Percentiles rank a stretch among this genome's conserved stretches.
Conservation (phyloP, 2,797 vertebrate species). For the Xyrichtys novacula region DNA sequence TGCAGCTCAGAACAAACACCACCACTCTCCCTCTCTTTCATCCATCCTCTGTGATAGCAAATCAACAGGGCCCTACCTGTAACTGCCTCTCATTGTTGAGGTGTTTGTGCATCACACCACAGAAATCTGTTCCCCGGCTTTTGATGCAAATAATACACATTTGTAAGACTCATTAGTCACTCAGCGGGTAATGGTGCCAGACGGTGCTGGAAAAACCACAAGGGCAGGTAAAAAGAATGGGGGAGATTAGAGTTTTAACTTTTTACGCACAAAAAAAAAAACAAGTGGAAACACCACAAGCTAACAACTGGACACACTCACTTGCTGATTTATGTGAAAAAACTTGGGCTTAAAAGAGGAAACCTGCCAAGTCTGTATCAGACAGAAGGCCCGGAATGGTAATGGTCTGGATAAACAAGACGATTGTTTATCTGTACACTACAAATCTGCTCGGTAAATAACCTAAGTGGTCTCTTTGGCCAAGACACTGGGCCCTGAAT, state of each 20-base stretch:
- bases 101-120: slow-evolving; percentile 17
- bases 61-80: slow-evolving; percentile 62
- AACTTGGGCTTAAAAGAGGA: slow-evolving; percentile 7
- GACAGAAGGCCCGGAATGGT: slow-evolving; percentile 3
- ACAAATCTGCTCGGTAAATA: slow-evolving; percentile 38
- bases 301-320: slow-evolving; percentile 3
- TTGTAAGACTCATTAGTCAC: slow-evolving; percentile 78
- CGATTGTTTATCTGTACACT: slow-evolving; percentile 33
- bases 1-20: background rate
- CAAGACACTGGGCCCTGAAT: slow-evolving; percentile 30
- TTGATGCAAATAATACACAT: slow-evolving; percentile 78
- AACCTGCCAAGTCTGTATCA: background rate
- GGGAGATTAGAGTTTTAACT: slow-evolving; percentile 43
- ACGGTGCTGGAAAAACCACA: slow-evolving; percentile 58
- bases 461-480: slow-evolving; percentile 33
- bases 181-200: slow-evolving; percentile 73
- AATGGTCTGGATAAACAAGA: slow-evolving; percentile 19
- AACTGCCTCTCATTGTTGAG: slow-evolving; percentile 48
- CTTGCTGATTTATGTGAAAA: slow-evolving; percentile 12
- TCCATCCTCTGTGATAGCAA: slow-evolving; percentile 23
- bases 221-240: slow-evolving; percentile 59
- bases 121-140: slow-evolving; percentile 63
- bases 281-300: slow-evolving; percentile 8
- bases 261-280: slow-evolving; percentile 35
- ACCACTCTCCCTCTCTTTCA: background rate